Evolutionary conservation across 2,888 invertebrate genomes (phyloP).

Genomic region (Mamestra brassicae): DNA sequence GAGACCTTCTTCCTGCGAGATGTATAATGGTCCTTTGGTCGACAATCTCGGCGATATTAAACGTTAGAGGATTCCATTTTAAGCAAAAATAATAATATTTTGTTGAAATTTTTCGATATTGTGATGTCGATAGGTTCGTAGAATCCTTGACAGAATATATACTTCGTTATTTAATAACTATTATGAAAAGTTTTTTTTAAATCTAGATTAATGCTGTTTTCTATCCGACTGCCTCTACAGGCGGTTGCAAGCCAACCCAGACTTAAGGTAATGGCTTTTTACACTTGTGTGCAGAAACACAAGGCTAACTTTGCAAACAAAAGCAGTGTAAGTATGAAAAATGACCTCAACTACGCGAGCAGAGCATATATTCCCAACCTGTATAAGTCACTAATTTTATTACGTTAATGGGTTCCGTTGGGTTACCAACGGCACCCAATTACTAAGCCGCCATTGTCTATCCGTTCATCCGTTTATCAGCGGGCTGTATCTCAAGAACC

Average conservation of each 20-base stretch:
- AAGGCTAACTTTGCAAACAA: too few species aligned
- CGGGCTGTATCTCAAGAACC: too few species aligned
- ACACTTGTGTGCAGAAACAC: background rate
- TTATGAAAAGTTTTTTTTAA: background rate
- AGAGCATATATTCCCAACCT: too few species aligned
- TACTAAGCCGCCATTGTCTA: too few species aligned
- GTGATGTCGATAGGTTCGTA: too few species aligned
- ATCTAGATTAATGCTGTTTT: background rate
- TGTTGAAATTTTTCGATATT: background rate
- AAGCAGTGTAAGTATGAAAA: background rate
- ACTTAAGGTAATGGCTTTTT: too few species aligned
- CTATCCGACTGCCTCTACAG: background rate
- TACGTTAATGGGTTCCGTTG: too few species aligned
- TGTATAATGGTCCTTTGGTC: conserved; percentile 23
- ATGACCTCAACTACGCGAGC: background rate
- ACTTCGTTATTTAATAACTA: too few species aligned
- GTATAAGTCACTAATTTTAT: too few species aligned
- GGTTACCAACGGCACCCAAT: too few species aligned
- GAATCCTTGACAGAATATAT: too few species aligned
- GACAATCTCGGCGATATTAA: conserved; percentile 19
- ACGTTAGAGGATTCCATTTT: background rate
- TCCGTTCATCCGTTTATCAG: too few species aligned
- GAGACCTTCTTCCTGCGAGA: conserved; percentile 6
- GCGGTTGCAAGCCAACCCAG: background rate
- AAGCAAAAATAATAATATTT: conserved; percentile 10